phyloP scores from a whole-genome alignment of 2,888 invertebrate genomes.

The Sphinx pinastri region DNA sequence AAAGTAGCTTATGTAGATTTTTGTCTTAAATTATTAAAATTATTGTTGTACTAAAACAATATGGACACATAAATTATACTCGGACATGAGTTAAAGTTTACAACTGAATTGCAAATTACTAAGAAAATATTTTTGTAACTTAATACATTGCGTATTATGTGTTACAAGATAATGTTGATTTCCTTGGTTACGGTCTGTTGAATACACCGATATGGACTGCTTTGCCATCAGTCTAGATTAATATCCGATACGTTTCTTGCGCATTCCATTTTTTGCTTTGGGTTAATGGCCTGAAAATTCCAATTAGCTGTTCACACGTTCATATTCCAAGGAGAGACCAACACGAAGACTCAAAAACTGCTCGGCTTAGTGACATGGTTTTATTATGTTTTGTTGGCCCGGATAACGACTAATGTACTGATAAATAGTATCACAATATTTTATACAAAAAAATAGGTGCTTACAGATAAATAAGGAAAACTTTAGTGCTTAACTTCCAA shows the following conservation, averaged over 20 bases:
- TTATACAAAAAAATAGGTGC: too few species aligned
- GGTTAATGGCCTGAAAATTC: neutral
- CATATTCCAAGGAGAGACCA: too few species aligned
- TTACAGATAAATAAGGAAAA: too few species aligned
- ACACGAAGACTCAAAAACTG: too few species aligned
- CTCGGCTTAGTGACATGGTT: too few species aligned
- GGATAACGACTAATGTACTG: too few species aligned
- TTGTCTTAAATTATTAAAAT: neutral
- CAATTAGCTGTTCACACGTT: too few species aligned
- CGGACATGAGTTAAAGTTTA: neutral
- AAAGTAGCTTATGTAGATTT: neutral
- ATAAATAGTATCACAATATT: too few species aligned
- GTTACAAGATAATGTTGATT: constrained; percentile 60
- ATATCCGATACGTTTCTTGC: neutral
- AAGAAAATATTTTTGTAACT: constrained; percentile 50
- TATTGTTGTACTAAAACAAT: too few species aligned
- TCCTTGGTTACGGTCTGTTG: constrained; percentile 65
- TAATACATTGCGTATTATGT: constrained; percentile 51
- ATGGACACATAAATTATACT: too few species aligned
- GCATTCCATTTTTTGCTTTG: neutral
- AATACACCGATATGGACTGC: constrained; percentile 29
- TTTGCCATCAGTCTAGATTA: constrained; percentile 17
- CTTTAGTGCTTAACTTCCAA: too few species aligned
- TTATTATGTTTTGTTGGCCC: too few species aligned
- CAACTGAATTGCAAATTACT: neutral